Percentiles rank a stretch among this genome's conserved stretches.
phyloP scores from a whole-genome alignment of 2,888 invertebrate species.

The Oligia strigilis region DNA sequence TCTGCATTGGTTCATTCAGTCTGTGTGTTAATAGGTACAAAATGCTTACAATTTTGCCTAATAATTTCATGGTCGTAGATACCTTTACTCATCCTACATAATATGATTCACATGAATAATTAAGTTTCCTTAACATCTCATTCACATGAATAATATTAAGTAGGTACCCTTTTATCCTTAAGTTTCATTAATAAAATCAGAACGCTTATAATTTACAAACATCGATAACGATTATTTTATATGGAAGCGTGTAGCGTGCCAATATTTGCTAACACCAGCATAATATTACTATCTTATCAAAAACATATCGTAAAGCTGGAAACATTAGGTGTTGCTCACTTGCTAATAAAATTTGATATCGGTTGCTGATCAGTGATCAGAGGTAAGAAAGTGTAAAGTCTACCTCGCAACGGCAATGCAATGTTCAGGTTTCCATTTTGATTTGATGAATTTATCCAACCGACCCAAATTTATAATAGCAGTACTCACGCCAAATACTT shows the following conservation, averaged over 20 bases:
- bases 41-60: not conserved
- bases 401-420: not conserved
- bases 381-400: not conserved
- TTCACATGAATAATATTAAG: not conserved
- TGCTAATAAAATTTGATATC: conserved; percentile 16
- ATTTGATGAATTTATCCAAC: not conserved
- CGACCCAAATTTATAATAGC: not conserved
- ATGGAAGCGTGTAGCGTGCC: not conserved
- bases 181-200: conserved; percentile 12
- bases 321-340: conserved; percentile 29
- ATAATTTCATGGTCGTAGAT: not conserved
- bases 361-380: conserved; percentile 5
- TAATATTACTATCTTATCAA: conserved; percentile 48
- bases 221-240: conserved; percentile 22
- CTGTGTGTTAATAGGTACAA: not conserved
- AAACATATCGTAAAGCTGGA: conserved; percentile 33
- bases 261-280: conserved; percentile 35
- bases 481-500: not conserved
- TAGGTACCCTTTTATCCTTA: not conserved
- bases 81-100: not conserved
- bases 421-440: conserved; percentile 5
- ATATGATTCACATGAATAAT: not conserved
- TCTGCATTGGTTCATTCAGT: not conserved
- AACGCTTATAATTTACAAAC: conserved; percentile 10
- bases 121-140: not conserved